These are phyloP conservation scores for Perizoma flavofasciatum DNA, from an alignment of 2,888 invertebrate species.

Conservation along the genomic window DNA sequence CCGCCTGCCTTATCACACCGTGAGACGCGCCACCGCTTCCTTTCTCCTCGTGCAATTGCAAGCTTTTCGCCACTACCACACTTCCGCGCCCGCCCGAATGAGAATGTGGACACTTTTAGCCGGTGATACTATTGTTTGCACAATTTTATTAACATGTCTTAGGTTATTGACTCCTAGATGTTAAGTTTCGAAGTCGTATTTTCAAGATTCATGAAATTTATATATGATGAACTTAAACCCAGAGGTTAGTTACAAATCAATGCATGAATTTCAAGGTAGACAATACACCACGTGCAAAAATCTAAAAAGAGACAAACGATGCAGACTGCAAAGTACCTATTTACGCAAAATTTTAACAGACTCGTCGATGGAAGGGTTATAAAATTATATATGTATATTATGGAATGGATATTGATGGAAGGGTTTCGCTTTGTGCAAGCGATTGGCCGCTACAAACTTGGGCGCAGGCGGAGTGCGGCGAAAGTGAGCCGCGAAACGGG, in stretches of 20 bases:
- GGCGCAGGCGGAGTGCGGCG: conserved; percentile 73
- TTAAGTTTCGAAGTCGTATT: background rate
- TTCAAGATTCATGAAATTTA: background rate
- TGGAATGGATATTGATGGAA: conserved; percentile 41
- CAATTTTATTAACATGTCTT: conserved; percentile 34
- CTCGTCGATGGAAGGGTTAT: conserved; percentile 44
- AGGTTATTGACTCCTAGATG: background rate
- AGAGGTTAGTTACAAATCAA: background rate
- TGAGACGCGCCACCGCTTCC: conserved; percentile 79
- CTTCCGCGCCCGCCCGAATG: conserved; percentile 77
- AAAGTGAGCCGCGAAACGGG: conserved; percentile 78
- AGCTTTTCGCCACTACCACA: conserved; percentile 82
- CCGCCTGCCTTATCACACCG: conserved; percentile 78
- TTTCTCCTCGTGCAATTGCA: conserved; percentile 82
- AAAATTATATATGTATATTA: too few species aligned
- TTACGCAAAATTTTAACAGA: too few species aligned
- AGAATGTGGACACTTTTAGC: conserved; percentile 70
- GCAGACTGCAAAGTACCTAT: too few species aligned
- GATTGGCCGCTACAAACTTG: conserved; percentile 61
- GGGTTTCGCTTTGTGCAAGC: conserved; percentile 57
- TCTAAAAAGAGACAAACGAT: conserved; percentile 8
- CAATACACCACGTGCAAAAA: conserved; percentile 8
- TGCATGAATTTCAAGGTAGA: background rate
- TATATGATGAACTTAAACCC: background rate
- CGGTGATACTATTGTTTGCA: conserved; percentile 66